Evolutionary conservation across 2,888 invertebrate genomes (phyloP), one percentile per base, ranked within the genome.

Genomic region (Carabus problematicus): DNA sequence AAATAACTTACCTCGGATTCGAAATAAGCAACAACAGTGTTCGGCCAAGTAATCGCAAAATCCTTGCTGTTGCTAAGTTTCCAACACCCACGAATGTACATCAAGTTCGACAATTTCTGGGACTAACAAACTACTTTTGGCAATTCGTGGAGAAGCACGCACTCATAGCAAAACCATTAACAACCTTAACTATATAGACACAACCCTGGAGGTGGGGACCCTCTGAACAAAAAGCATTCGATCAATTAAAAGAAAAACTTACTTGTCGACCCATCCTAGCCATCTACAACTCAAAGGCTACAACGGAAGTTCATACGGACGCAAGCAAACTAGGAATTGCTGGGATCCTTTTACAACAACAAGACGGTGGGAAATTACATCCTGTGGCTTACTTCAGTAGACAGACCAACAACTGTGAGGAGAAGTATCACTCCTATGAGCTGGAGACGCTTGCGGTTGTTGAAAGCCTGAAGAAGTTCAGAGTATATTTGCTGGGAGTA

Each of bases 361-460:
- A 72, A 55, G 18, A 14, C 12, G 68, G 70, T 7, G 64, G 58
- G 41, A 49, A 42, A 8, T 14, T 70, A 14, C 64, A 72, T 3
- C 72, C 71, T 6, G 71, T 78, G 3, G 71, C 72, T 2, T 77
- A 74, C 61, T 72, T 71, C 16, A 75, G 74, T 47, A 70, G 74
- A n/a, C 74, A 72, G 14, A 71, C 77, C 0, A 73, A 72, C 0
- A 63, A 54, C 6, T 68, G 73, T 1, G 78, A 80, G 64, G 41
- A 41, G 3, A 75, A 72, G n/a, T 78, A 77, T 29, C 74, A 75
- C 16, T 73, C 73, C 1, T 75, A 74, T 12, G 79, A 79, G 40
- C 64, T 75, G 12, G 77, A 79, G 47, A 72, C 71, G 3, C 70
- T 79, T 8, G 77, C 77, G 0, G 72, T 78, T 0, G 72, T 76